Percentiles rank a stretch among this genome's conserved stretches.
Evolutionary conservation across 2,797 vertebrate genomes (phyloP).

Genomic region (Crax fasciolata): DNA sequence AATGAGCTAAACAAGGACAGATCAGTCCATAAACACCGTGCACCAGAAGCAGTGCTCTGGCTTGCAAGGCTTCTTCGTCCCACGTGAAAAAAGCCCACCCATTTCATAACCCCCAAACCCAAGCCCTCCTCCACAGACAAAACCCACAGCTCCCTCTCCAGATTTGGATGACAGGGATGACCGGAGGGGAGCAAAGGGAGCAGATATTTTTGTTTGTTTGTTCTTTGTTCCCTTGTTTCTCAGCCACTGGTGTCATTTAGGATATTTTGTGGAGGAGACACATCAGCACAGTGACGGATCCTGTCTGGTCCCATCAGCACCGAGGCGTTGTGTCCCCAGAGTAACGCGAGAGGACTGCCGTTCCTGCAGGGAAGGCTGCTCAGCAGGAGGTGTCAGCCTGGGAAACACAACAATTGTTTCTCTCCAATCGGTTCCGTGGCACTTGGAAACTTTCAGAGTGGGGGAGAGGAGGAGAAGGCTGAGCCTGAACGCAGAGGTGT

Average conservation of each 20-base stretch:
- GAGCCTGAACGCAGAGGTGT: slow-evolving; percentile 16
- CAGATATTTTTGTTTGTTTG: slow-evolving; percentile 47
- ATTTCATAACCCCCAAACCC: background rate
- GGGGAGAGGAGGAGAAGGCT: background rate
- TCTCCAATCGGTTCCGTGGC: slow-evolving; percentile 3
- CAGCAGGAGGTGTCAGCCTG: slow-evolving; percentile 60
- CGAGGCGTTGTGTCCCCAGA: background rate
- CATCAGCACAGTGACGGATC: slow-evolving; percentile 59
- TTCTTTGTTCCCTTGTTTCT: slow-evolving; percentile 58
- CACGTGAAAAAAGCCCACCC: background rate
- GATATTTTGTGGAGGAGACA: slow-evolving; percentile 71
- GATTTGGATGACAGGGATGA: slow-evolving; percentile 5
- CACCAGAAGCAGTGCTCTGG: background rate
- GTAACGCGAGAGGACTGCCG: slow-evolving; percentile 39
- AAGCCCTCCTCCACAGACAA: background rate
- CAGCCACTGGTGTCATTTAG: slow-evolving; percentile 59
- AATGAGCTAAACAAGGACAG: background rate
- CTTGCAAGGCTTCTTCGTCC: background rate
- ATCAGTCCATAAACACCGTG: background rate
- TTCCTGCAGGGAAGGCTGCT: slow-evolving; percentile 57
- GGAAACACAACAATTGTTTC: slow-evolving; percentile 52
- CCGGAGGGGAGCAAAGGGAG: background rate
- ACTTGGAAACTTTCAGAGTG: slow-evolving; percentile 26
- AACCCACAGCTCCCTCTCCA: background rate
- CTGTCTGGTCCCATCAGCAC: slow-evolving; percentile 74